A percentile compares a stretch with the other conserved stretches of the same genome.
phyloP scores from a whole-genome alignment of 2,113 vertebrate species.

The Pterophyllum scalare region DNA sequence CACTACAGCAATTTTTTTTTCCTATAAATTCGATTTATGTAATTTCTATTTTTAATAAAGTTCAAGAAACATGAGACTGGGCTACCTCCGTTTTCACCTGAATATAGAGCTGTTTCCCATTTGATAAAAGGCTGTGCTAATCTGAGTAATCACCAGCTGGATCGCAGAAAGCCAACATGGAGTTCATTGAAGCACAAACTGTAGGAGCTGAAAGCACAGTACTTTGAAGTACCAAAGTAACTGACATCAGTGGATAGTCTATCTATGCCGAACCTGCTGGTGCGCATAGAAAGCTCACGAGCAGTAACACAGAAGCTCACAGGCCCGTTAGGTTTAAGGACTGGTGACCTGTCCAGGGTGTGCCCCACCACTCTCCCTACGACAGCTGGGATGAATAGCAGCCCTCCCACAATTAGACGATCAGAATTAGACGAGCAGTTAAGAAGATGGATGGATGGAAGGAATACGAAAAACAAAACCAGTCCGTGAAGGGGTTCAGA shows the following conservation, averaged over 20 bases:
- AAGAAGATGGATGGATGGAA: background rate
- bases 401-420: background rate
- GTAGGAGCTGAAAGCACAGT: background rate
- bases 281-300: background rate
- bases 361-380: fast-evolving
- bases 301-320: too few species aligned
- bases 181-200: fast-evolving
- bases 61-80: background rate
- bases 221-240: fast-evolving
- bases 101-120: background rate
- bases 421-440: background rate
- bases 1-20: background rate
- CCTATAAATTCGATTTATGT: too few species aligned
- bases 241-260: background rate
- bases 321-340: fast-evolving
- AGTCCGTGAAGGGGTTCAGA: background rate
- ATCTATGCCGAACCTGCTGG: background rate
- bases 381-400: background rate
- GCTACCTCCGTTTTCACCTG: background rate
- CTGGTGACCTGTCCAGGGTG: background rate
- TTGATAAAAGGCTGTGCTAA: background rate
- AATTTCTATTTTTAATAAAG: too few species aligned
- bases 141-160: background rate
- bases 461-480: background rate
- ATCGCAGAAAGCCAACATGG: background rate